A percentile compares a stretch with the other conserved stretches of the same genome.
Conservation (phyloP, 2,888 invertebrate genomes). For the Tuta absoluta region DNA sequence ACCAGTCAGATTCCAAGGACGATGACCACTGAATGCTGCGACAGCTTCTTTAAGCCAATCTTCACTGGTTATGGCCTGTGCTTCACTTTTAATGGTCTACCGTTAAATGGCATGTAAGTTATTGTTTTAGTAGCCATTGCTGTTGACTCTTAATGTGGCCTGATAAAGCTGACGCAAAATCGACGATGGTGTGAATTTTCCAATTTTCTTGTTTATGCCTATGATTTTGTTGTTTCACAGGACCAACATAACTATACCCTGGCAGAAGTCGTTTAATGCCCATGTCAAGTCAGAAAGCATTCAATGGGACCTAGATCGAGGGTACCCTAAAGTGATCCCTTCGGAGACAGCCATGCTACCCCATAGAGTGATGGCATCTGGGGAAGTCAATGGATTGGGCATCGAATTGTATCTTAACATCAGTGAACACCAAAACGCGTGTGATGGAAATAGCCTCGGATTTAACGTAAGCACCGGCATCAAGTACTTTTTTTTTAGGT, state of each 20-base stretch:
- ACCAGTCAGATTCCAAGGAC: slow-evolving; percentile 52
- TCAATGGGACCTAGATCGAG: slow-evolving; percentile 64
- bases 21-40: slow-evolving; percentile 64
- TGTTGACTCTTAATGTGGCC: too few species aligned
- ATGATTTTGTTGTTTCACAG: slow-evolving; percentile 44
- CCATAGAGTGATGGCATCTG: slow-evolving; percentile 66
- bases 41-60: slow-evolving; percentile 61
- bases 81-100: slow-evolving; percentile 71
- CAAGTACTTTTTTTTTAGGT: too few species aligned
- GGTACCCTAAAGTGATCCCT: slow-evolving; percentile 67
- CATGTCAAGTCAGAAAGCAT: slow-evolving; percentile 43
- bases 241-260: slow-evolving; percentile 61
- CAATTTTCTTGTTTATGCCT: neutral
- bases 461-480: slow-evolving; percentile 62
- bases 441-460: slow-evolving; percentile 71
- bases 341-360: slow-evolving; percentile 57
- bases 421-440: slow-evolving; percentile 67
- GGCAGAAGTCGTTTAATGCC: slow-evolving; percentile 60
- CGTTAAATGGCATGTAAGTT: slow-evolving; percentile 71
- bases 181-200: too few species aligned
- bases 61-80: slow-evolving; percentile 73
- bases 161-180: too few species aligned
- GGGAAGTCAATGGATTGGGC: slow-evolving; percentile 66
- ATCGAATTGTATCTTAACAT: slow-evolving; percentile 70
- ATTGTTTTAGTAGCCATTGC: neutral